These are phyloP conservation scores for Sphaerophoria rueppellii DNA, from an alignment of 2,888 invertebrate species.

Conservation along the genomic window DNA sequence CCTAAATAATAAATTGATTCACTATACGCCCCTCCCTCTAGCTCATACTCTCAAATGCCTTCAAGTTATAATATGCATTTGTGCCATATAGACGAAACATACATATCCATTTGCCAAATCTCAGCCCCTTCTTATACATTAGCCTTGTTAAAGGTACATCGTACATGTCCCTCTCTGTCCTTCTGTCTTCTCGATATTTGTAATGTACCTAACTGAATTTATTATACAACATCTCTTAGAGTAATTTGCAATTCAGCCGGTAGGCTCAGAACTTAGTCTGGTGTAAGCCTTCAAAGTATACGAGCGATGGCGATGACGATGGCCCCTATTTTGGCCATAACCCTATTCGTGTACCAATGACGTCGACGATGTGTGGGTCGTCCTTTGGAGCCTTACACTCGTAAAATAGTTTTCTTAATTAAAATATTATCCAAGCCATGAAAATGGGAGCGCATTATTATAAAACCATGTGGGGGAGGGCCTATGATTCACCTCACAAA, in stretches of 20 bases:
- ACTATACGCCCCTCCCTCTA: not conserved
- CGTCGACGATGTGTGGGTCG: no score
- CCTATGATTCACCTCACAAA: not conserved
- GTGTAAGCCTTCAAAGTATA: slow-evolving; percentile 57
- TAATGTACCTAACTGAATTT: slow-evolving; percentile 30
- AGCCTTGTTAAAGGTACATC: slow-evolving; percentile 7
- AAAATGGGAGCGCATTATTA: slow-evolving; percentile 46
- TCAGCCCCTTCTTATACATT: slow-evolving; percentile 8
- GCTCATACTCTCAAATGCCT: slow-evolving; percentile 22
- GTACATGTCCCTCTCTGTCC: slow-evolving; percentile 2
- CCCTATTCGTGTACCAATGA: not conserved
- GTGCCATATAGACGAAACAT: slow-evolving; percentile 24
- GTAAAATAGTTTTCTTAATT: slow-evolving; percentile 58
- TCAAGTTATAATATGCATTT: slow-evolving; percentile 58
- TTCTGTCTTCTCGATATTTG: not conserved
- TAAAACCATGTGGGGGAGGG: not conserved
- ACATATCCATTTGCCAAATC: slow-evolving; percentile 32
- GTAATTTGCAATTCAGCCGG: slow-evolving; percentile 63
- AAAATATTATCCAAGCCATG: slow-evolving; percentile 68
- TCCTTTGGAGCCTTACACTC: not conserved
- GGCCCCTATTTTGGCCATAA: not conserved
- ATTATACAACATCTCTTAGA: slow-evolving; percentile 42
- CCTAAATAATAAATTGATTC: slow-evolving; percentile 54
- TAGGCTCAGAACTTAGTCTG: slow-evolving; percentile 6
- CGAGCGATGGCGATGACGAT: not conserved